These are phyloP conservation scores for Cheilosia soror DNA, from an alignment of 2,888 invertebrate genomes.

Conservation along the genomic window DNA sequence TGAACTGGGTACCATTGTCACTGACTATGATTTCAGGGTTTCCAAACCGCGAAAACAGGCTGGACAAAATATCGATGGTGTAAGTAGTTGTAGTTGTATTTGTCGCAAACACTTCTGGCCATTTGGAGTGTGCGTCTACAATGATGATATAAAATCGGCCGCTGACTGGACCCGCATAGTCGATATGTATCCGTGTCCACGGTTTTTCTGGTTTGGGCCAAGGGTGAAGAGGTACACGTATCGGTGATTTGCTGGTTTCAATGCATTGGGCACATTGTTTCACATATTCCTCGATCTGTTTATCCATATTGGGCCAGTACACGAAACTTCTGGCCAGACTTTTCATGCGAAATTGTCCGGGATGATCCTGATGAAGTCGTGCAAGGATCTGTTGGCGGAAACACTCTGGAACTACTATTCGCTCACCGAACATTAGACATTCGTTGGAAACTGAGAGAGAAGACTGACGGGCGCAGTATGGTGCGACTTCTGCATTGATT, in stretches of 20 bases:
- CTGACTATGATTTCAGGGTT: constrained; percentile 47
- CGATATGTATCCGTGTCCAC: constrained; percentile 12
- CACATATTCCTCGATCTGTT: neutral
- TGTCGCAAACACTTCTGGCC: constrained; percentile 8
- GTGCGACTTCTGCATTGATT: neutral
- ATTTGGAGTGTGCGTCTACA: constrained; percentile 6
- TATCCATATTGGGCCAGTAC: neutral
- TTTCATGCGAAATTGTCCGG: neutral
- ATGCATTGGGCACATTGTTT: neutral
- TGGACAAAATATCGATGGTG: neutral
- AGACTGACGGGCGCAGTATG: constrained; percentile 1
- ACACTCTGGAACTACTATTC: neutral
- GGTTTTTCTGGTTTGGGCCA: constrained; percentile 18
- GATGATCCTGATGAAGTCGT: neutral
- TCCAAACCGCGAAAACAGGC: constrained; percentile 5
- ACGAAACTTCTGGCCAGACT: neutral
- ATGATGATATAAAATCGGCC: constrained; percentile 20
- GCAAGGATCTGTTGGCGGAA: neutral
- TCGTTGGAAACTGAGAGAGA: neutral
- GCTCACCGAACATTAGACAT: neutral
- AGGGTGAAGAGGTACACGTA: neutral
- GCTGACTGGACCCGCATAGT: constrained; percentile 25
- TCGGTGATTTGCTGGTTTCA: neutral
- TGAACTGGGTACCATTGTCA: constrained; percentile 67
- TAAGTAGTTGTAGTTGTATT: neutral